A percentile compares a stretch with the other conserved stretches of the same genome.
Conservation (phyloP, 2,113 vertebrate genomes). For the Merops nubicus region DNA sequence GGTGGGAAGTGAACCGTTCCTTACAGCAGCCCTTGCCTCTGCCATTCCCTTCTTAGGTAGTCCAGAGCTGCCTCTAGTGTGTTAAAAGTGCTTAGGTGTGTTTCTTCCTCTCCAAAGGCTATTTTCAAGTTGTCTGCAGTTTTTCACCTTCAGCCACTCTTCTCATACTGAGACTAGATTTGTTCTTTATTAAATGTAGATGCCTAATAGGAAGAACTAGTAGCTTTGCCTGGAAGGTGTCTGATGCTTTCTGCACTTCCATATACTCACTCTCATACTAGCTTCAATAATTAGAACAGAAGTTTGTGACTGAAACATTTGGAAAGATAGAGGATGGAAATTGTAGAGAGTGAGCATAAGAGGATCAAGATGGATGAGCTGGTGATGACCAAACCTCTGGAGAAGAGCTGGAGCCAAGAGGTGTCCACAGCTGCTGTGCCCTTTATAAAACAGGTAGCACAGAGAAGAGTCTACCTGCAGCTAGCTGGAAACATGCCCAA, state of each 20-base stretch:
- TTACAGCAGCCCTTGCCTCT: neutral
- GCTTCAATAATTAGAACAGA: neutral
- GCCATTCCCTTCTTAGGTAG: neutral
- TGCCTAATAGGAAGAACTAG: neutral
- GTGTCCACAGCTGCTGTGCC: neutral
- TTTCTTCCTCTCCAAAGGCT: neutral
- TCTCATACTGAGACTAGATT: neutral
- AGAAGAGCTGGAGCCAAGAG: neutral
- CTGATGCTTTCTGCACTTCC: neutral
- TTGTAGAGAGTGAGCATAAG: neutral
- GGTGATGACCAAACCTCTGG: neutral
- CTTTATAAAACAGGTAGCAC: neutral
- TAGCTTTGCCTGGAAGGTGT: neutral
- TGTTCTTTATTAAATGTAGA: neutral
- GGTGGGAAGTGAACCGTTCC: neutral
- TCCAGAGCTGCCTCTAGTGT: neutral
- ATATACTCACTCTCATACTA: neutral
- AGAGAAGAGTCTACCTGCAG: neutral
- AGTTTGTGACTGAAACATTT: neutral
- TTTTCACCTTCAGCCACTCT: neutral
- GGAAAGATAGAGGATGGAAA: neutral
- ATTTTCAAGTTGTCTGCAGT: neutral
- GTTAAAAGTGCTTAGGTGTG: neutral
- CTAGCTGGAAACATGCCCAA: neutral
- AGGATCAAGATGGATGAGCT: rapidly evolving